Evolutionary conservation across 2,888 invertebrate genomes (phyloP), one percentile per base, ranked within the genome.

Genomic region (Lepidocyrtinus sp.): DNA sequence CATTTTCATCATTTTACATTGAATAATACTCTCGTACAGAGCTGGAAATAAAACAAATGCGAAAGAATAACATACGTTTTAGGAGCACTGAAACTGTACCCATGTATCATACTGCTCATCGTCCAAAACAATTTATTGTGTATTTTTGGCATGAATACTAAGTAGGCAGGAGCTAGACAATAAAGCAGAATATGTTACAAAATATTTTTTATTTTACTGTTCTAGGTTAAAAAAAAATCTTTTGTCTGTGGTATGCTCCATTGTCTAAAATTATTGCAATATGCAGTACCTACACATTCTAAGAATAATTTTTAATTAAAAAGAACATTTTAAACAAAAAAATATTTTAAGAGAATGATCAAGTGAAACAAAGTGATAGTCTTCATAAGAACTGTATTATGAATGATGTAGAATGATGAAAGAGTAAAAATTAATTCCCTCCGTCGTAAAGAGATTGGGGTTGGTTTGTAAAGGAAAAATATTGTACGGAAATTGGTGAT

Each of bases 1-100:
- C 78, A 68, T 46, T 81, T 61, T 70, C 69, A 76, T 76, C 76
- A 76, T 76, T 50, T 7, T 36, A n/a, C n/a, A n/a, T n/a, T n/a
- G n/a, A n/a, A n/a, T n/a, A n/a, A n/a, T n/a, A n/a, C n/a, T n/a
- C n/a, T n/a, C n/a, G n/a, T n/a, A n/a, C n/a, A n/a, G n/a, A n/a
- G n/a, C n/a, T n/a, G n/a, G n/a, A n/a, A n/a, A n/a, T n/a, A 12
- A 36, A 36, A 36, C 36, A 36, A 36, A 36, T 36, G 36, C 36
- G 36, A 12, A 36, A 36, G 36, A 36, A 36, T 36, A 36, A 36
- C 36, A 36, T 36, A 36, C 5, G 36, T 36, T n/a, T 36, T 36
- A 36, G 36, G n/a, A n/a, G 36, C 36, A 36, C 5, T 12, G 36
- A 36, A 36, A 36, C 5, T 7, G 36, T 36, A 36, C 5, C 5